phyloP scores from a whole-genome alignment of 2,888 invertebrate genomes.

The Rugalucina vietnamica region DNA sequence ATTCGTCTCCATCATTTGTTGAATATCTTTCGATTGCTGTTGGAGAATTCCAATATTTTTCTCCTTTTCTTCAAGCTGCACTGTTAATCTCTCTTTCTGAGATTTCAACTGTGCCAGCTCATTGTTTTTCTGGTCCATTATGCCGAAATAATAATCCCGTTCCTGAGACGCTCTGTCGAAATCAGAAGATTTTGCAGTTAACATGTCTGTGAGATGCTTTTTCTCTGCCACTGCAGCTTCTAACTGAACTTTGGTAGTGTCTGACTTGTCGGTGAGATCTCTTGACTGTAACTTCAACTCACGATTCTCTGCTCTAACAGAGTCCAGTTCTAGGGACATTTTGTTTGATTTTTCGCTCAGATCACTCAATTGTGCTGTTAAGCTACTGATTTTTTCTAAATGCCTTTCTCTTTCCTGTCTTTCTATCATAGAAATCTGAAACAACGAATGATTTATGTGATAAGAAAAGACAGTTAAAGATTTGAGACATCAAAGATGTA shows the following conservation, averaged over 20 bases:
- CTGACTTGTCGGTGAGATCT: conserved; percentile 70
- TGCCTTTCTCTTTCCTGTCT: conserved; percentile 75
- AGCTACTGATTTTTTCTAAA: conserved; percentile 72
- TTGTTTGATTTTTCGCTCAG: conserved; percentile 76
- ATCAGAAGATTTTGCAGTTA: conserved; percentile 71
- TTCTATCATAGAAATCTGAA: conserved; percentile 75
- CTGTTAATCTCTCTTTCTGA: conserved; percentile 72
- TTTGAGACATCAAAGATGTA: too few relatives aligned
- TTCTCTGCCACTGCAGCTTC: conserved; percentile 70
- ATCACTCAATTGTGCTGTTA: conserved; percentile 75
- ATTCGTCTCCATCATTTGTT: conserved; percentile 73
- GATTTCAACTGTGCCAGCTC: conserved; percentile 73
- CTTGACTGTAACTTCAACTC: conserved; percentile 66
- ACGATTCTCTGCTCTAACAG: conserved; percentile 66
- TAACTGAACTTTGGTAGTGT: conserved; percentile 68
- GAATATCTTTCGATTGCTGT: conserved; percentile 74
- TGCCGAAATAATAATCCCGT: conserved; percentile 75
- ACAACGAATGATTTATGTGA: too few relatives aligned
- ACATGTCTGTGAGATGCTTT: conserved; percentile 69
- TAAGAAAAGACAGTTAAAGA: too few relatives aligned
- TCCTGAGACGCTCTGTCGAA: conserved; percentile 75
- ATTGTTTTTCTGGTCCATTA: conserved; percentile 75
- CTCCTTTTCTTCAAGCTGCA: conserved; percentile 80
- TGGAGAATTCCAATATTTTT: conserved; percentile 75
- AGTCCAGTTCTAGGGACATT: conserved; percentile 72